Percentiles rank a stretch among this genome's conserved stretches.
These are phyloP conservation scores for Ophonus ardosiacus DNA, from an alignment of 2,888 invertebrate species.

Conservation along the genomic window DNA sequence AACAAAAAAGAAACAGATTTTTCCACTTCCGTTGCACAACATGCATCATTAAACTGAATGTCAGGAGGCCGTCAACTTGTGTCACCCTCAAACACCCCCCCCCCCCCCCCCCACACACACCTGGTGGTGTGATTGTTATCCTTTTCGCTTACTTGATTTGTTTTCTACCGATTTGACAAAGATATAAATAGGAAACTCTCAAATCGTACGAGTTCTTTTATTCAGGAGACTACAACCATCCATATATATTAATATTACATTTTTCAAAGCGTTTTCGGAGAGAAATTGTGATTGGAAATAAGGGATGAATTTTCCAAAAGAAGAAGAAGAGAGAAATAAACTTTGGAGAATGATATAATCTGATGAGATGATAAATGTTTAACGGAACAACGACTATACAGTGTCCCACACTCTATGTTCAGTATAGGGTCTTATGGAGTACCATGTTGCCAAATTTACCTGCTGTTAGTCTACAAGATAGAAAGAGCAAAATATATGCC, in stretches of 20 bases:
- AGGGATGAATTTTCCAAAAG: not conserved
- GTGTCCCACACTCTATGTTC: too few relatives aligned
- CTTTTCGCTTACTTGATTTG: slow-evolving; percentile 32
- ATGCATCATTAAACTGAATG: slow-evolving; percentile 49
- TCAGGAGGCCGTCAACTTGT: slow-evolving; percentile 28
- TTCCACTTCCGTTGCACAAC: slow-evolving; percentile 45
- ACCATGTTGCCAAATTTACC: too few relatives aligned
- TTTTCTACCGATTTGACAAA: slow-evolving; percentile 17
- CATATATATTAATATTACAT: slow-evolving; percentile 7
- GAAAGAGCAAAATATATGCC: too few relatives aligned
- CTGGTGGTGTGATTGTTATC: slow-evolving; percentile 39
- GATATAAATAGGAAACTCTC: slow-evolving; percentile 25
- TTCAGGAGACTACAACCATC: not conserved
- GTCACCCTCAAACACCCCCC: not conserved
- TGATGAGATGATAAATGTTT: not conserved
- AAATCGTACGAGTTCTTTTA: slow-evolving; percentile 21
- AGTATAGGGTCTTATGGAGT: too few relatives aligned
- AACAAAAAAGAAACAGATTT: slow-evolving; percentile 46
- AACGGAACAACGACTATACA: too few relatives aligned
- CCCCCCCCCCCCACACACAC: not conserved
- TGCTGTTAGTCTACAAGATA: too few relatives aligned
- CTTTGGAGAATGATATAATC: not conserved
- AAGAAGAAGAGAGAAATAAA: not conserved
- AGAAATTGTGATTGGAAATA: not conserved
- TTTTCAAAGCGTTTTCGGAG: not conserved